Base-by-base conservation (phyloP, 2,113 vertebrate species). In the Mesoclemmys tuberculata region DNA sequence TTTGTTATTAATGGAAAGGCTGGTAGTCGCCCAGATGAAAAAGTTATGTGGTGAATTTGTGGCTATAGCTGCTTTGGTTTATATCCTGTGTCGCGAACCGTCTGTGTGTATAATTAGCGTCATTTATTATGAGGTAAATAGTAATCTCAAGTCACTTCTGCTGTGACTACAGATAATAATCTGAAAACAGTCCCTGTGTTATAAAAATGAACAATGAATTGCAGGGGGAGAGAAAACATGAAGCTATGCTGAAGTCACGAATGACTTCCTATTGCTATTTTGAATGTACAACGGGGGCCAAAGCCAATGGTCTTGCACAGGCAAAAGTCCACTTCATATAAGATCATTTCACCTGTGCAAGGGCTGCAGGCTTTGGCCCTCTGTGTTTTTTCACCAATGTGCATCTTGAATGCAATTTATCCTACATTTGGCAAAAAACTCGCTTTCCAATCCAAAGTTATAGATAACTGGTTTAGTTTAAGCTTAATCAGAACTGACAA, bases 391-490 rank as follows among this genome's bases (percentile, higher is more conserved):
- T 91, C 90, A 56, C 96, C 95, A 91, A 87, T 93, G 75, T 92
- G 80, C 52, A 93, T 90, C 80, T 58, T 13, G 48, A 96, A 90
- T 94, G 96, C 90, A 94, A 96, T 96, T 96, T 96, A 88, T 77
- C 56, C 85, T 68, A 49, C 8, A 0, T 95, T 95, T 44, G 58
- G 92, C 95, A 95, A 89, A 97, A 96, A 97, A 95, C 90, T 82
- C 79, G 38, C 81, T 41, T 91, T 94, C 89, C 87, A 93, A 77
- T 85, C 74, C 84, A 91, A 97, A 16, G 46, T 92, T 96, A 74
- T 87, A 97, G 96, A 97, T 97, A 93, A 88, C 68, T 96, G 88
- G 87, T 90, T 91, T 97, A 95, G 92, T 97, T 96, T 93, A 90
- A 90, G 90, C 79, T 35, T 88, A 91, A 93, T 92, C 79, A 85